phyloP scores from a whole-genome alignment of 2,797 vertebrate species.

The Molossus alvarezi region DNA sequence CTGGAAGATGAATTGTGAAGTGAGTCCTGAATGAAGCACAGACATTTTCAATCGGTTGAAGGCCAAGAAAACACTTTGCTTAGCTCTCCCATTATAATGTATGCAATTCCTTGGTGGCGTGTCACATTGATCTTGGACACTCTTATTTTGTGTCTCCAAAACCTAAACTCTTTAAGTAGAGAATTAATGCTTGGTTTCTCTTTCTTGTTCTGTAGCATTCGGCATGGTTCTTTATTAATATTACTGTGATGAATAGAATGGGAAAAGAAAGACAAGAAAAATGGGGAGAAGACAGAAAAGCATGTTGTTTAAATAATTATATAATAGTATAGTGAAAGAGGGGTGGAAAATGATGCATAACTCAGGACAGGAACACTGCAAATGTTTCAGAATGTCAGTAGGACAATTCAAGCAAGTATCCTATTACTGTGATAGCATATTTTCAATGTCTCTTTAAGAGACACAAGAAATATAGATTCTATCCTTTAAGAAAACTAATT shows the following conservation, averaged over 20 bases:
- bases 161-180: background rate
- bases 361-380: background rate
- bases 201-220: background rate
- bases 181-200: background rate
- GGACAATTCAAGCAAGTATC: background rate
- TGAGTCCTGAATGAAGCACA: background rate
- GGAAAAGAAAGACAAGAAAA: background rate
- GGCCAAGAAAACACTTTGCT: background rate
- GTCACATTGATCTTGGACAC: background rate
- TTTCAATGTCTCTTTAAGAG: background rate
- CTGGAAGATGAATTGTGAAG: background rate
- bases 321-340: background rate
- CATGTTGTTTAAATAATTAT: background rate
- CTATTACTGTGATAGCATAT: background rate
- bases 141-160: slow-evolving; percentile 1
- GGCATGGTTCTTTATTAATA: background rate
- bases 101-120: background rate
- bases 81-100: background rate
- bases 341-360: background rate
- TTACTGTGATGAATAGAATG: background rate
- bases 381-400: background rate
- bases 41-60: background rate
- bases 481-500: background rate
- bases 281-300: background rate
- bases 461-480: background rate